phyloP scores from a whole-genome alignment of 2,888 invertebrate species.

The Parasteatoda lunata region DNA sequence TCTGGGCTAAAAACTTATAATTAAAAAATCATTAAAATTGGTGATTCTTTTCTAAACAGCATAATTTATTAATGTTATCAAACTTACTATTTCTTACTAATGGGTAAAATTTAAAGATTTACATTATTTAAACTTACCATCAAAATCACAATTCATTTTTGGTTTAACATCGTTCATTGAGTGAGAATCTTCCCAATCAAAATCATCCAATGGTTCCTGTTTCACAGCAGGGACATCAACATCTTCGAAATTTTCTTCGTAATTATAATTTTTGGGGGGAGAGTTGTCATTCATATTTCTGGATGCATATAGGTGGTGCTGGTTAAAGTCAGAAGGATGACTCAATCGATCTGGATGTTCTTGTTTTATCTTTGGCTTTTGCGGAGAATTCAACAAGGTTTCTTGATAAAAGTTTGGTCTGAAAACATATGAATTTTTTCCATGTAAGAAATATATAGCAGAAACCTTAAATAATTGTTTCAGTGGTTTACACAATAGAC shows the following conservation, averaged over 20 bases:
- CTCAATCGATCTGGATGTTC: slow-evolving; percentile 8
- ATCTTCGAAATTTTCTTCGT: slow-evolving; percentile 12
- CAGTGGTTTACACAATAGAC: no score
- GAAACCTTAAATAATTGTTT: no score
- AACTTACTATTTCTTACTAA: no score
- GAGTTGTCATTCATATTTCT: slow-evolving; percentile 11
- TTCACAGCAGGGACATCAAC: slow-evolving; percentile 12
- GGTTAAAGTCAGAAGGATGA: not conserved
- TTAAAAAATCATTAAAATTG: no score
- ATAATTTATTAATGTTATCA: no score
- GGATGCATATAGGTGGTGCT: not conserved
- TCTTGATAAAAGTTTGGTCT: slow-evolving; percentile 67
- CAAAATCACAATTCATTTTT: not conserved
- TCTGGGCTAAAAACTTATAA: no score
- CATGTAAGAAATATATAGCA: no score
- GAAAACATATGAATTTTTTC: not conserved
- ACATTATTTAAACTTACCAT: slow-evolving; percentile 24
- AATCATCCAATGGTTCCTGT: slow-evolving; percentile 26
- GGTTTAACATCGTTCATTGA: not conserved
- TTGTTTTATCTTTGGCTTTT: not conserved
- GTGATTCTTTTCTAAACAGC: no score
- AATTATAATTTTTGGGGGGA: not conserved
- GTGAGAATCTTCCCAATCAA: slow-evolving; percentile 21
- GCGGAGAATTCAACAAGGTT: slow-evolving; percentile 43
- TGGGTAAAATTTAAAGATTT: no score